Base-by-base conservation (phyloP, 1,140 invertebrate genomes). In the Hirudo medicinalis region DNA sequence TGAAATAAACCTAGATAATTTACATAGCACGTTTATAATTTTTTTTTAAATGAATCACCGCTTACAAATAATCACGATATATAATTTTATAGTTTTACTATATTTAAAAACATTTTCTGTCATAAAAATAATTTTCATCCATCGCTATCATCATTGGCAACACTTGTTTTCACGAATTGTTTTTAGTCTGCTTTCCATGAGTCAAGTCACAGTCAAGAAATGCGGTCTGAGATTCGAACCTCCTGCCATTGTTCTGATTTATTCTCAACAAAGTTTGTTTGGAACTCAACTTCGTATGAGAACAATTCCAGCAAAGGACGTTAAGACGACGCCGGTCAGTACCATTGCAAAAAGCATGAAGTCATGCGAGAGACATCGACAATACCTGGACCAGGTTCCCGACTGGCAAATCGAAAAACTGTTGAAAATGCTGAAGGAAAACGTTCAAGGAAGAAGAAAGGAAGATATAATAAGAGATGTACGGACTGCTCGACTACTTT, bases 171-270 rank as follows among this genome's bases (percentile, higher is more conserved):
- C 43, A 49, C 11, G 43, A 17, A 49, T 49, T 13, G 43, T 6
- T 2, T 3, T 49, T 49, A 13, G 43, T 49, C 43, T 17, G 43
- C 11, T 49, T 49, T 49, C 43, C 43, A 49, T 49, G 43, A 49
- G 57, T 67, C 32, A 72, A 53, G 32, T 74, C 25, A 67, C 63
- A 40, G 60, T 76, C 29, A 76, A 76, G 71, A 80, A 78, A 76
- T 79, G 79, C 73, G 82, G 82, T 11, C 75, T 83, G 17, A 76
- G 78, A 53, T 80, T 83, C 73, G 75, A 79, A 43, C 80, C 81
- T 11, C 81, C 82, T 57, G 76, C 80, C 15, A 74, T 83, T 40
- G 74, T 83, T 0, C 43, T 83, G 9, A 75, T 76, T 11, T 83
- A 83, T 72, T 74, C 76, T 63, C 76, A 75, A 19, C 73, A 72